These are phyloP conservation scores for Brachypterus glaber DNA, from an alignment of 2,888 invertebrate species.

Conservation along the genomic window DNA sequence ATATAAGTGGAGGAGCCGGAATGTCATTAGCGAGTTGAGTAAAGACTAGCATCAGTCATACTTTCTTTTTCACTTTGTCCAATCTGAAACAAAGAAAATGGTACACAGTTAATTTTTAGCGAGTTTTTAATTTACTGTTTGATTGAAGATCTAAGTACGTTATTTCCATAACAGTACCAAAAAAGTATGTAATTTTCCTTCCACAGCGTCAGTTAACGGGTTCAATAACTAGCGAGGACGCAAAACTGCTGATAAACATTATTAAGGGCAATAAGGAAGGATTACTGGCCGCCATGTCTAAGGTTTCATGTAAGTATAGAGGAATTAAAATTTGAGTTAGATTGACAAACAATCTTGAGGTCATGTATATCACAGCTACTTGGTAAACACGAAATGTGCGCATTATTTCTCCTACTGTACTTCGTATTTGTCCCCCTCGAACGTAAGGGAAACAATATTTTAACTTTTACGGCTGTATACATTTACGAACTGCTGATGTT, in stretches of 20 bases:
- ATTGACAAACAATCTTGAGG: conserved; percentile 77
- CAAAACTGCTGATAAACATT: conserved; percentile 72
- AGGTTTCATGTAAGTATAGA: conserved; percentile 70
- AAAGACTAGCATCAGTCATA: too few species aligned
- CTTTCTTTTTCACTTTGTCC: too few species aligned
- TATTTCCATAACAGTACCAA: conserved; percentile 57
- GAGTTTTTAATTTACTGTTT: too few species aligned
- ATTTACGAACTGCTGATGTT: too few species aligned
- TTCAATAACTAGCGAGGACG: conserved; percentile 64
- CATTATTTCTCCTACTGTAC: conserved; percentile 31
- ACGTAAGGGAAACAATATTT: too few species aligned
- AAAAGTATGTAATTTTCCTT: conserved; percentile 58
- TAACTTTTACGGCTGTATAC: too few species aligned
- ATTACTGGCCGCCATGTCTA: conserved; percentile 62
- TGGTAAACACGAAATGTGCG: conserved; percentile 34
- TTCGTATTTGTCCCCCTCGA: conserved; percentile 32
- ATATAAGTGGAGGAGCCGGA: too few species aligned
- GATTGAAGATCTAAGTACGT: too few species aligned
- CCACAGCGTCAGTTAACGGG: conserved; percentile 55
- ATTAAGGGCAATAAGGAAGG: conserved; percentile 74
- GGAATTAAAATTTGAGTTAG: conserved; percentile 79
- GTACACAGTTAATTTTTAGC: too few species aligned
- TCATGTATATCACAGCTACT: conserved; percentile 75
- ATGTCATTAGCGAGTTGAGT: too few species aligned
- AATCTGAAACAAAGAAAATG: conserved; percentile 1